phyloP scores from a whole-genome alignment of 2,888 invertebrate genomes.

The Aleiodes alternator region DNA sequence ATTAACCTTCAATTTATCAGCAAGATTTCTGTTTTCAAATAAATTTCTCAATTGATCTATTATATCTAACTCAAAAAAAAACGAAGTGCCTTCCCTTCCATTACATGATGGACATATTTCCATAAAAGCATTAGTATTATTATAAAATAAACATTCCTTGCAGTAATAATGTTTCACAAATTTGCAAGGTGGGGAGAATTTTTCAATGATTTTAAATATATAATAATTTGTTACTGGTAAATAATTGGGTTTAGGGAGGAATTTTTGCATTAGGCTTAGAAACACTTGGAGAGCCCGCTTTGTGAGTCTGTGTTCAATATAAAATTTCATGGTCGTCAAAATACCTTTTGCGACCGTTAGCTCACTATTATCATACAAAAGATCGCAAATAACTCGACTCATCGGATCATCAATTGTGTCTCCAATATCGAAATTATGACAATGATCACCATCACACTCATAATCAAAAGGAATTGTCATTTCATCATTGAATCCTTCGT shows the following conservation, averaged over 20 bases:
- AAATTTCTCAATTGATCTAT: conserved; percentile 29
- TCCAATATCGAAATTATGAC: too few relatives aligned
- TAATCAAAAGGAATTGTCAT: too few relatives aligned
- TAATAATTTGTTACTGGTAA: conserved; percentile 40
- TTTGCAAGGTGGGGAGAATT: conserved; percentile 27
- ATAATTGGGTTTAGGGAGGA: conserved; percentile 23
- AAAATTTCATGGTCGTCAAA: background rate
- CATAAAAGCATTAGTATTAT: conserved; percentile 8
- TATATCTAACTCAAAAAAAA: conserved; percentile 33
- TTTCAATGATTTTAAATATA: conserved; percentile 36
- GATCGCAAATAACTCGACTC: too few relatives aligned
- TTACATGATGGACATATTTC: conserved; percentile 38
- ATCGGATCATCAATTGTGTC: too few relatives aligned
- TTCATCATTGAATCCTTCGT: too few relatives aligned
- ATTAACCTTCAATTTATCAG: conserved; percentile 26
- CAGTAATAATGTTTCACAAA: conserved; percentile 40
- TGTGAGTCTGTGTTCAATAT: conserved; percentile 24
- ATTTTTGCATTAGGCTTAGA: conserved; percentile 8
- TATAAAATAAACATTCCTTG: conserved; percentile 35
- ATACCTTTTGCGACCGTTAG: background rate
- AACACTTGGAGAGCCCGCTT: conserved; percentile 18
- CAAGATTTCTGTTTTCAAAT: conserved; percentile 31
- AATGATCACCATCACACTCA: too few relatives aligned
- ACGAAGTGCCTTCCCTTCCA: background rate
- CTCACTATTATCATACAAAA: background rate